These are phyloP conservation scores for Drosophila chauvacae DNA, from an alignment of 1,140 invertebrate species.

Conservation along the genomic window DNA sequence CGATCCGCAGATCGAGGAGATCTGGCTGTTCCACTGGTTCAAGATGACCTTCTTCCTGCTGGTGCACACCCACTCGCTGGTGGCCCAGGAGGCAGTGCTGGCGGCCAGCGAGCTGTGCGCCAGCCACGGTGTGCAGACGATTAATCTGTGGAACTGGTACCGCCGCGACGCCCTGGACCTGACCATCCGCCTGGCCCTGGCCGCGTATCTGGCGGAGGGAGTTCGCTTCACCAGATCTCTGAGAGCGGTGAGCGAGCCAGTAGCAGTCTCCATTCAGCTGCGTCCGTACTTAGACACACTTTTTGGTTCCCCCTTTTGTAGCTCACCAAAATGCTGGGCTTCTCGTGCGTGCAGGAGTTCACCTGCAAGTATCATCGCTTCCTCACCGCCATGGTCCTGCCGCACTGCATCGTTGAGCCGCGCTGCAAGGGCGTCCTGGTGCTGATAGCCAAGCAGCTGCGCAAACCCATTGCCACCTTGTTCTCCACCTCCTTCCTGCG, in stretches of 20 bases:
- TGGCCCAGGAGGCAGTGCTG: slow-evolving; percentile 87
- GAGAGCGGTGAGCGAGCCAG: slow-evolving; percentile 79
- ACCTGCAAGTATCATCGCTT: slow-evolving; percentile 78
- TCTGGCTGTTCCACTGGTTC: slow-evolving; percentile 86
- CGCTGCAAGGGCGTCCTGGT: slow-evolving; percentile 73
- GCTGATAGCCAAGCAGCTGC: slow-evolving; percentile 79
- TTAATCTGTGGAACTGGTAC: slow-evolving; percentile 88
- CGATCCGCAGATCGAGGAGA: slow-evolving; percentile 72
- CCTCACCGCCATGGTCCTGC: slow-evolving; percentile 84
- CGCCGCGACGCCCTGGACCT: slow-evolving; percentile 88
- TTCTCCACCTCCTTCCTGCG: slow-evolving; percentile 87
- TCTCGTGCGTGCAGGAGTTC: slow-evolving; percentile 77
- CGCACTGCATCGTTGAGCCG: slow-evolving; percentile 85
- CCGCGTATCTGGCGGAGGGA: slow-evolving; percentile 86
- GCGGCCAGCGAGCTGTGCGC: slow-evolving; percentile 87
- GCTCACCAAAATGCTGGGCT: slow-evolving; percentile 77
- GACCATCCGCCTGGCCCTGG: slow-evolving; percentile 86
- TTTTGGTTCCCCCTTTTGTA: slow-evolving; percentile 12
- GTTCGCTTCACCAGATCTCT: slow-evolving; percentile 83
- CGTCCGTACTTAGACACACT: no score
- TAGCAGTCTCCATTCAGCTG: slow-evolving; percentile 8
- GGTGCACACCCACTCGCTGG: slow-evolving; percentile 87
- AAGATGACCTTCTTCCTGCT: slow-evolving; percentile 88
- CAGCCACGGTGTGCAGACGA: slow-evolving; percentile 86
- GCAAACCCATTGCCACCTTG: slow-evolving; percentile 86